Percentiles rank a stretch among this genome's conserved stretches.
Evolutionary conservation across 1,140 invertebrate species (phyloP).

Genomic region (Sinella curviseta): DNA sequence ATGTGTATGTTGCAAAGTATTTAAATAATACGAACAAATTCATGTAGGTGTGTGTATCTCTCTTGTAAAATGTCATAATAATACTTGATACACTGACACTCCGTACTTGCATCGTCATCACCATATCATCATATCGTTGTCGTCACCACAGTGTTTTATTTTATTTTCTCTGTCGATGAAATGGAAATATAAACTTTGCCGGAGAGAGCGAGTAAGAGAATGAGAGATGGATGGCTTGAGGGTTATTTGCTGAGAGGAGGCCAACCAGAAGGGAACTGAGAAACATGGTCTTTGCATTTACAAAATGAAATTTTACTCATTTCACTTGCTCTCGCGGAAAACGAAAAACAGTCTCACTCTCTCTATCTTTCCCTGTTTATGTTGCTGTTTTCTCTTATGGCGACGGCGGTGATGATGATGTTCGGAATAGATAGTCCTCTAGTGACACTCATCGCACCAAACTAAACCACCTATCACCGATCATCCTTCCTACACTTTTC

Average conservation of each 20-base stretch:
- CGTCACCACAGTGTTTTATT: neutral
- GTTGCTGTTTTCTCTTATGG: neutral
- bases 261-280: slow-evolving; percentile 3
- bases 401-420: neutral
- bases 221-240: neutral
- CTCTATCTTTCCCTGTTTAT: neutral
- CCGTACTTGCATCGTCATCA: neutral
- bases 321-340: slow-evolving; percentile 9
- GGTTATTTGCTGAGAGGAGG: slow-evolving; percentile 21
- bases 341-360: neutral
- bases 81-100: neutral
- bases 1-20: too few relatives aligned
- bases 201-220: neutral
- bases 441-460: too few relatives aligned
- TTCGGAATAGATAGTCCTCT: neutral
- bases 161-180: neutral
- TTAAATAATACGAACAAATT: too few relatives aligned
- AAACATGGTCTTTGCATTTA: slow-evolving; percentile 37
- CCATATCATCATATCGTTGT: neutral
- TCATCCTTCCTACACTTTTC: too few relatives aligned
- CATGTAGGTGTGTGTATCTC: too few relatives aligned
- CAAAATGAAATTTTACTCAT: slow-evolving; percentile 33
- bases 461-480: too few relatives aligned
- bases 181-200: neutral
- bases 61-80: neutral